Base-by-base conservation (phyloP, 2,888 invertebrate species). In the Megaustenia siamemsis region DNA sequence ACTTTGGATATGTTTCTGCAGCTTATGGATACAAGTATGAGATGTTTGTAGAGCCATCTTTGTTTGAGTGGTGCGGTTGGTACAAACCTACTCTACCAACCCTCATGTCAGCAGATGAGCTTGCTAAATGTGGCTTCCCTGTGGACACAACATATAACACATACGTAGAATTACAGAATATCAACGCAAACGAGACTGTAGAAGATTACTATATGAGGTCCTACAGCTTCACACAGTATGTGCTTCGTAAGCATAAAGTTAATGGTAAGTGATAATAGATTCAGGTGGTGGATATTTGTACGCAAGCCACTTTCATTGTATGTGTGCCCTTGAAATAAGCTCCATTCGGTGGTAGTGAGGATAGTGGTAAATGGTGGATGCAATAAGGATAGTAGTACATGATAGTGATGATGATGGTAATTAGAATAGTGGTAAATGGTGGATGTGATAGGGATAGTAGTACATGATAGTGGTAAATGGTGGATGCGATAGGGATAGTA, bases 1-100 rank as follows among this genome's bases (percentile, higher is more conserved):
- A 18, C 53, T 15, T 35, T 49, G 40, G 28, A 6, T 60, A 28
- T 71, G n/a, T 66, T 69, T 77, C 24, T 80, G 0, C 79, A 89
- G 89, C 85, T 21, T 82, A 87, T 35, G 86, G 86, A n/a, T 81
- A 35, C 32, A 71, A 56, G 18, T 73, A 84, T 56, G 86, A 87
- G 78, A 89, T 93, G 76, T 88, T 90, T 90, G 95, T 99, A 28
- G 99, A 99, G 93, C 98, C 98, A 0, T 97, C 97, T 0, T 94
- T 99, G 66, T 99, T 98, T 94, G 99, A 99, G 94, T 99, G 97
- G 97, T 95, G 97, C 92, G 96, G 96, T 53, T 98, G 98, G 98
- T 97, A 98, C 93, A 92, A 92, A 80, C 86, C 88, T 3, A 91
- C 89, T 45, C 66, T 93, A 21, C 93, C 93, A 45, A 88, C 85